Base-by-base conservation (phyloP, 1,140 invertebrate genomes). In the Hylaeus anthracinus region DNA sequence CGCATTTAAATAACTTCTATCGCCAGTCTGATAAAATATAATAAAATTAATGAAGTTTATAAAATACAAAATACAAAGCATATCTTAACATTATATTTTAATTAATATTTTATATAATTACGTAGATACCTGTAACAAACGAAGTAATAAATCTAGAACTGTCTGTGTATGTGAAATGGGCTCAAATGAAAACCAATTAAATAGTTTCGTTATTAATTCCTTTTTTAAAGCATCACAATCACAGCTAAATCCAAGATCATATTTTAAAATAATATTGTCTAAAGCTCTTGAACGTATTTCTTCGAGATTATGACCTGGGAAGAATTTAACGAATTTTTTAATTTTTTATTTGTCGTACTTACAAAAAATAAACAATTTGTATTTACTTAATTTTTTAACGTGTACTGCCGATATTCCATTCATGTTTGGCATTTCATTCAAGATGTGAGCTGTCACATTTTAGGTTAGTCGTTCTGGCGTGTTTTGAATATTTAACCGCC, bases 101-200 rank as follows among this genome's bases (percentile, higher is more conserved):
- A n/a, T 26, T 76, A 61, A 53, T 61, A 55, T 45, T 45, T 45
- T 5, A 45, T 45, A 45, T 3, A 45, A 45, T 45, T 45, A 45
- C 43, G 86, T 61, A 70, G 66, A 82, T 90, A 94, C 93, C 90
- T 93, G 91, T 41, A 91, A 75, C 51, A 94, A 65, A 56, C 67
- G 78, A 12, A 89, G 73, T 15, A 94, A 85, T 69, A 94, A 89
- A 75, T 94, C 84, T 45, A 94, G 81, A 75, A 92, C 93, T 83
- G 92, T 90, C 66, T 91, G 90, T 65, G 91, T 88, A 41, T 90
- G 83, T 0, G 88, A 84, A 15, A 81, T 55, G n/a, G 74, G 85
- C 1, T 92, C 88, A 78, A 90, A 92, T 1, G 90, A 81, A 83
- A 94, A 94, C 93, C 93, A 94, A 51, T 91, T 90, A 43, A 94